phyloP scores from a whole-genome alignment of 2,113 vertebrate species.

The Microtus oregoni region DNA sequence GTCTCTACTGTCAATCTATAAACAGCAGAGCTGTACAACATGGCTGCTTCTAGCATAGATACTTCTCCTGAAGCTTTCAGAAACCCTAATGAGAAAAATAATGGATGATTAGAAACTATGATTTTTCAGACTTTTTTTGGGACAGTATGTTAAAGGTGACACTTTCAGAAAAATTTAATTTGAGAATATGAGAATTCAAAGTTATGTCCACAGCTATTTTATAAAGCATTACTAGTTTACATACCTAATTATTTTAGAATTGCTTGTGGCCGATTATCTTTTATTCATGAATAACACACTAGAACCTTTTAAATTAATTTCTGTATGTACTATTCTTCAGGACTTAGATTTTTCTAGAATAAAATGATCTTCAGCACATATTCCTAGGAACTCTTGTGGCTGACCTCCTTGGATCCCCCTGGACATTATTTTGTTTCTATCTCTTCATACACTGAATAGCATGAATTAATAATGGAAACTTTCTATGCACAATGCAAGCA shows the following conservation, averaged over 20 bases:
- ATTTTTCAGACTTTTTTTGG: not conserved
- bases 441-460: not conserved
- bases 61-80: not conserved
- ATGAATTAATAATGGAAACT: slow-evolving; percentile 43
- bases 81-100: not conserved
- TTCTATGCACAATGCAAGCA: not conserved
- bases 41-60: not conserved
- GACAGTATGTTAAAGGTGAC: slow-evolving; percentile 1
- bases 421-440: not conserved
- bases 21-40: not conserved
- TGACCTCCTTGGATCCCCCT: not conserved
- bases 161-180: not conserved
- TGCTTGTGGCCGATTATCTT: not conserved
- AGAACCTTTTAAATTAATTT: slow-evolving; percentile 14
- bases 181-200: slow-evolving; percentile 14
- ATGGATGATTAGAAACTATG: not conserved
- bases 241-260: slow-evolving; percentile 33
- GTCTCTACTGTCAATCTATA: not conserved
- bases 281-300: slow-evolving; percentile 10
- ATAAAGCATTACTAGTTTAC: slow-evolving; percentile 43
- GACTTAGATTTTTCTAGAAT: slow-evolving; percentile 28
- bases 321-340: not conserved
- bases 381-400: not conserved
- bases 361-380: not conserved
- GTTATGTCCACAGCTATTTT: not conserved